These are phyloP conservation scores for Zeus faber DNA, from an alignment of 2,113 vertebrate species.

Conservation along the genomic window DNA sequence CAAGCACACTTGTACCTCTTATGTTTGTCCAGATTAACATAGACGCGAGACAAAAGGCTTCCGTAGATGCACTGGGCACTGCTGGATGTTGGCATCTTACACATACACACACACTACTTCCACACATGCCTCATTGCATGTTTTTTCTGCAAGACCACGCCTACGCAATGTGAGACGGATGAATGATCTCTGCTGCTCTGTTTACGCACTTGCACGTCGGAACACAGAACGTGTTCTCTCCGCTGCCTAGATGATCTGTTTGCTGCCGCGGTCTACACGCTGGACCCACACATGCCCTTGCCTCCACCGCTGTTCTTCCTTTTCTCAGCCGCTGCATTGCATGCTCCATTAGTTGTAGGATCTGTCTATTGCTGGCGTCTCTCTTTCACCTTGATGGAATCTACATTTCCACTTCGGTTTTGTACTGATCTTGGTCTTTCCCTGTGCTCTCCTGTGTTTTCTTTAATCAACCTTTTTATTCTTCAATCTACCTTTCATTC, in stretches of 20 bases:
- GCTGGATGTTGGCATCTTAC: slow-evolving; percentile 27
- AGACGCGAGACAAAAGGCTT: slow-evolving; percentile 30
- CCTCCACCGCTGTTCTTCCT: slow-evolving; percentile 17
- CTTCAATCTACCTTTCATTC: slow-evolving; percentile 28
- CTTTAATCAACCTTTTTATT: slow-evolving; percentile 13
- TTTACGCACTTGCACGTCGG: slow-evolving; percentile 39
- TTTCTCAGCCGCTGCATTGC: slow-evolving; percentile 22
- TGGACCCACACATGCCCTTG: slow-evolving; percentile 23
- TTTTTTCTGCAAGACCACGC: slow-evolving; percentile 29
- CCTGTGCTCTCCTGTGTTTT: slow-evolving; percentile 31
- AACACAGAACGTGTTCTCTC: slow-evolving; percentile 12
- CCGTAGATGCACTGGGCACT: slow-evolving; percentile 29
- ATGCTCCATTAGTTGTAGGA: slow-evolving; percentile 36
- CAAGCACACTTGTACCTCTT: slow-evolving; percentile 32
- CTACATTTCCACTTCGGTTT: slow-evolving; percentile 33
- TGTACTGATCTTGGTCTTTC: slow-evolving; percentile 37
- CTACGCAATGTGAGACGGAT: slow-evolving; percentile 22
- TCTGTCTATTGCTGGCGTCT: slow-evolving; percentile 11
- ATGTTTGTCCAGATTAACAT: slow-evolving; percentile 31
- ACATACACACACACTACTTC: slow-evolving; percentile 26
- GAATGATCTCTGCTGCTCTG: slow-evolving; percentile 24
- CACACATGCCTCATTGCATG: slow-evolving; percentile 54
- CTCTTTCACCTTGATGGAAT: slow-evolving; percentile 40
- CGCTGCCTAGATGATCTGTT: slow-evolving; percentile 26
- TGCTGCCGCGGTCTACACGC: slow-evolving; percentile 24